Conservation (phyloP, 2,888 invertebrate genomes). For the Parnassius mnemosyne region DNA sequence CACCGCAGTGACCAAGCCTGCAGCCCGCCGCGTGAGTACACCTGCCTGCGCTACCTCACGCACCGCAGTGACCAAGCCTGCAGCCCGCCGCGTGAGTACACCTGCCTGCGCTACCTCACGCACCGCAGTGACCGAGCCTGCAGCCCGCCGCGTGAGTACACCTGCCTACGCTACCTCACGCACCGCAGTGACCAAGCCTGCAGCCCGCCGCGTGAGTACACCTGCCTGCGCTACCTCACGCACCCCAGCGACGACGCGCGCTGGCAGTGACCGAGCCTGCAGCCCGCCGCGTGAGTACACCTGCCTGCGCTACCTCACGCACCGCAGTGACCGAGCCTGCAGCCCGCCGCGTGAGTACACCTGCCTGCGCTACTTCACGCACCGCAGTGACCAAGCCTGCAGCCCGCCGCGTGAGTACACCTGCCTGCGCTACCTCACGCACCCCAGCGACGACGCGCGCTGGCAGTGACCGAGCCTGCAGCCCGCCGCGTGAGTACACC, state of each 20-base stretch:
- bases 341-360: neutral
- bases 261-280: slow-evolving; percentile 31
- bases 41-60: slow-evolving; percentile 59
- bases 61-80: slow-evolving; percentile 42
- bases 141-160: neutral
- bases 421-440: slow-evolving; percentile 53
- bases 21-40: slow-evolving; percentile 28
- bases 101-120: slow-evolving; percentile 59
- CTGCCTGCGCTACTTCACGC: slow-evolving; percentile 62
- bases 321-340: slow-evolving; percentile 38
- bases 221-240: slow-evolving; percentile 59
- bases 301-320: slow-evolving; percentile 53
- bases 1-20: slow-evolving; percentile 39
- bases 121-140: slow-evolving; percentile 38
- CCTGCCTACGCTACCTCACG: slow-evolving; percentile 50
- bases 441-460: slow-evolving; percentile 59
- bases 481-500: neutral
- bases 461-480: slow-evolving; percentile 35
- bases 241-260: slow-evolving; percentile 65
- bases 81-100: neutral
- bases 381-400: slow-evolving; percentile 33
- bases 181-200: slow-evolving; percentile 42
- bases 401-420: neutral
- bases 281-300: neutral
- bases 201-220: neutral